Evolutionary conservation across 2,113 vertebrate genomes (phyloP).

Genomic region (Dipodomys spectabilis): DNA sequence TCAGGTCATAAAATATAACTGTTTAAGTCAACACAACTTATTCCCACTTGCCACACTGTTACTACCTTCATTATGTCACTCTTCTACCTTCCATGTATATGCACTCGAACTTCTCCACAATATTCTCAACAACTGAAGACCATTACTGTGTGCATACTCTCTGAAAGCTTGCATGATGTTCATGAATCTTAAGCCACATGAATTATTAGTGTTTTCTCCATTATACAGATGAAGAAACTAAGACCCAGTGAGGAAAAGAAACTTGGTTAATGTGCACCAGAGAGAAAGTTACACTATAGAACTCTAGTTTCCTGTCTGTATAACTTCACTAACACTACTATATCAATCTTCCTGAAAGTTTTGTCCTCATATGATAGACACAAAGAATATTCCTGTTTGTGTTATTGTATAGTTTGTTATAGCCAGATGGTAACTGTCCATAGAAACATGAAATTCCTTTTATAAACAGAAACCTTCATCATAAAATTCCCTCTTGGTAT

Average conservation of each 20-base stretch:
- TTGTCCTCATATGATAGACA: not conserved
- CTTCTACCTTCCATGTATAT: not conserved
- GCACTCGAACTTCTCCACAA: not conserved
- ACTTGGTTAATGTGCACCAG: not conserved
- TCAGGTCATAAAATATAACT: slow-evolving; percentile 34
- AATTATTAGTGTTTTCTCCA: not conserved
- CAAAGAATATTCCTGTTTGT: not conserved
- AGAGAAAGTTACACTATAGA: not conserved
- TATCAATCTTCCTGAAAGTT: slow-evolving; percentile 14
- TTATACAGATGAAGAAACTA: slow-evolving; percentile 42
- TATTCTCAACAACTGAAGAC: slow-evolving; percentile 1
- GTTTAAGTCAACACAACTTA: slow-evolving; percentile 3
- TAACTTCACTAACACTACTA: not conserved
- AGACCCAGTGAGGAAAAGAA: not conserved
- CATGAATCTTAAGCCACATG: not conserved
- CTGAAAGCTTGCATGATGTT: not conserved
- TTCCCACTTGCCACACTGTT: not conserved
- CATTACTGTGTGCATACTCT: not conserved
- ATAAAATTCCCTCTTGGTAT: not conserved
- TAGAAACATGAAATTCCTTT: slow-evolving; percentile 41
- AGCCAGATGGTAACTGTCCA: slow-evolving; percentile 9
- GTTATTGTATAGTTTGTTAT: slow-evolving; percentile 34
- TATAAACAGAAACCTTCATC: slow-evolving; percentile 45
- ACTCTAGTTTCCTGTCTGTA: not conserved
- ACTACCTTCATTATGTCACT: not conserved